Conservation (phyloP, 35 echinoderm and acorn worm genomes). For the Apostichopus californicus region DNA sequence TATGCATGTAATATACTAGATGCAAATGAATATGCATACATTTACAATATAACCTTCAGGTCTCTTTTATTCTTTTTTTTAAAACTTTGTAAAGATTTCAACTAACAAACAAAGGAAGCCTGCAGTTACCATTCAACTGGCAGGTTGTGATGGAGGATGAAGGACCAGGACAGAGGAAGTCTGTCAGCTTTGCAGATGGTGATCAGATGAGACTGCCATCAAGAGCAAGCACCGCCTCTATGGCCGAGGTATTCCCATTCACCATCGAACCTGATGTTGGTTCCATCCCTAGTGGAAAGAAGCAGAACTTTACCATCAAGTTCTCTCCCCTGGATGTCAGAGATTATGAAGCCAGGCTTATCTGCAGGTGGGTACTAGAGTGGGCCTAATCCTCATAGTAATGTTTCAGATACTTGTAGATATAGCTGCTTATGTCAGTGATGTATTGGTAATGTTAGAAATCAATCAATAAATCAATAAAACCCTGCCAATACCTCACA, state of each 20-base stretch:
- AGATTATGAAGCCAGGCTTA: conserved; percentile 96
- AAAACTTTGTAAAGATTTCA: conserved; percentile 62
- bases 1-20: too few relatives aligned
- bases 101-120: conserved; percentile 89
- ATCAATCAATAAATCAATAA: too few relatives aligned
- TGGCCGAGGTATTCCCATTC: conserved; percentile 77
- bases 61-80: not conserved
- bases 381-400: too few relatives aligned
- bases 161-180: conserved; percentile 66
- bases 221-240: conserved; percentile 70
- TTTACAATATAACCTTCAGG: not conserved
- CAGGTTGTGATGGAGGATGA: conserved; percentile 97
- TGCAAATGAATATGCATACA: too few relatives aligned
- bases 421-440: too few relatives aligned
- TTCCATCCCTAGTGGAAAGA: conserved; percentile 84
- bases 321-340: conserved; percentile 95
- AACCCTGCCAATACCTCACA: too few relatives aligned
- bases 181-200: conserved; percentile 95
- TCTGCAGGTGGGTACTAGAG: conserved; percentile 74
- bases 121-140: conserved; percentile 92
- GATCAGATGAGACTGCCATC: conserved; percentile 88
- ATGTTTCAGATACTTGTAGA: too few relatives aligned
- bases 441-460: too few relatives aligned
- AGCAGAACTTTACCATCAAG: conserved; percentile 95
- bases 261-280: conserved; percentile 84